These are phyloP conservation scores for Malacoraja senta DNA, from an alignment of 2,797 vertebrate genomes.

Conservation along the genomic window DNA sequence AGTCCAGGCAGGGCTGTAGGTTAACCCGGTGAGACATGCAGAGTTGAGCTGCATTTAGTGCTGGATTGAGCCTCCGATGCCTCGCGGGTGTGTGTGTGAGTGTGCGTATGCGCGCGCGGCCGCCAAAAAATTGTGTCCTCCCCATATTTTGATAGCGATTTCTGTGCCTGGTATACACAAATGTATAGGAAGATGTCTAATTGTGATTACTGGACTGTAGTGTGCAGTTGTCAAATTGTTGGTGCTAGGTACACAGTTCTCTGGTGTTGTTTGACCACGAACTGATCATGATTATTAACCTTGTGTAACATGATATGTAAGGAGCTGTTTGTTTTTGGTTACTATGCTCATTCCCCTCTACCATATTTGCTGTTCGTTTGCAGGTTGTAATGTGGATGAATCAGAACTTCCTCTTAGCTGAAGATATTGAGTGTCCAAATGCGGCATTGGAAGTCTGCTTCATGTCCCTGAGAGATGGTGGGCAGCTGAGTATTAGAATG, in stretches of 20 bases:
- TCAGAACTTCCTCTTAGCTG: slow-evolving; percentile 88
- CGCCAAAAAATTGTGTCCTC: no score
- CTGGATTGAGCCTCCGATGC: no score
- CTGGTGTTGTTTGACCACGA: background rate
- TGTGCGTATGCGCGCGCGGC: no score
- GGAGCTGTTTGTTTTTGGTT: background rate
- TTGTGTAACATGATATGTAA: background rate
- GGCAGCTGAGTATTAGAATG: slow-evolving; percentile 75
- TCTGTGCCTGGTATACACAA: no score
- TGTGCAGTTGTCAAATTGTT: background rate
- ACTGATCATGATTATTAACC: background rate
- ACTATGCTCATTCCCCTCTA: background rate
- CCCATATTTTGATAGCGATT: no score
- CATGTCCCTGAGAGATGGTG: slow-evolving; percentile 72
- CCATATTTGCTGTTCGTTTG: slow-evolving; percentile 40
- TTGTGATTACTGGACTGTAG: background rate
- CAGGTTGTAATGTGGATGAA: slow-evolving; percentile 89
- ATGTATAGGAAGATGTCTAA: background rate
- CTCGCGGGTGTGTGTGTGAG: no score
- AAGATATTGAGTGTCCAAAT: slow-evolving; percentile 70
- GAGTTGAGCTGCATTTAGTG: no score
- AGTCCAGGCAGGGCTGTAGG: no score
- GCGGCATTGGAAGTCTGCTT: slow-evolving; percentile 70
- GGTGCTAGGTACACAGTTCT: background rate
- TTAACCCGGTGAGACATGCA: no score